Evolutionary conservation across 2,888 invertebrate species (phyloP), one percentile per base, ranked within the genome.

Genomic region (Eudasyphora cyanicolor): DNA sequence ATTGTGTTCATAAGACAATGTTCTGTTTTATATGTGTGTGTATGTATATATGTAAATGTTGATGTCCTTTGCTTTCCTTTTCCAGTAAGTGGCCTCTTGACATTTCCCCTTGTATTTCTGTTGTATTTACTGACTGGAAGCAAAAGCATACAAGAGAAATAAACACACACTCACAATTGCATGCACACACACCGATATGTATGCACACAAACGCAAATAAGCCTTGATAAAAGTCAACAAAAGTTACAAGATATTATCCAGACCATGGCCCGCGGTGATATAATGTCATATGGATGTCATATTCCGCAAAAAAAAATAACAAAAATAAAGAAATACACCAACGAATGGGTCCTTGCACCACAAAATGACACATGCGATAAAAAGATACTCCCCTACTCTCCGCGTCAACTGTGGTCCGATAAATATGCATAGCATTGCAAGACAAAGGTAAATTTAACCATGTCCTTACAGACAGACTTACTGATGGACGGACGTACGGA

Each of bases 51-150:
- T 29, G 45, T 60, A 67, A 67, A 67, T 67, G 42, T 12, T 38
- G 38, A 42, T 67, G 42, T 42, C 67, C 21, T 38, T 24, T 76
- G 75, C 71, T 79, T 67, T 76, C 54, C 49, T 67, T 73, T 73
- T 60, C 12, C 38, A 42, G 35, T 82, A 82, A 82, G 76, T 79
- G 82, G 73, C 67, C 82, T 62, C 76, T 79, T 82, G 82, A 82
- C 79, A 79, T 82, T 71, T 79, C 71, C 79, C 67, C 71, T 76
- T 42, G 51, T 17, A 17, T 69, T 73, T 70, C n/a, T 74, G 35
- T 79, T 76, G 27, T 76, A 49, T 49, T 76, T 79, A 76, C 45
- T 67, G 45, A 73, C 71, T 45, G 45, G 17, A 49, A 67, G 67
- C 67, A 45, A 64, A 49, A 64, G 35, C 27, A 2, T 49, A 57